Evolutionary conservation across 1,140 invertebrate genomes (phyloP), one percentile per base, ranked within the genome.

Genomic region (Hestina assimilis): DNA sequence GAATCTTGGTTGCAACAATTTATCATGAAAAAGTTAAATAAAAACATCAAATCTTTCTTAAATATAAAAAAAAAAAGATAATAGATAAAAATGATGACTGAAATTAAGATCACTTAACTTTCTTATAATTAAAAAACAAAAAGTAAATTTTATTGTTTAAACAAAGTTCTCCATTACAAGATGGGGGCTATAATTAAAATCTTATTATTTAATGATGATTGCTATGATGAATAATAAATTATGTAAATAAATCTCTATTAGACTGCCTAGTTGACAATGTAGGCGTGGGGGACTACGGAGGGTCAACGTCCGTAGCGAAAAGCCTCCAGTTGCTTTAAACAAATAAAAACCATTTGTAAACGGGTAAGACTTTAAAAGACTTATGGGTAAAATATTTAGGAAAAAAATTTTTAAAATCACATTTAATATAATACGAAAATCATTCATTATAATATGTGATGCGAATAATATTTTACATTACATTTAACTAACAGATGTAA

Each of bases 241-340:
- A 40, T 47, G 47, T 57, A 51, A 52, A 52, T 42, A 35, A 20
- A 21, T 35, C 46, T 58, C 43, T 58, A 35, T 63, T 54, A 54
- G 33, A 52, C 45, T 24, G 46, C 28, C 21, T n/a, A 43, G 31
- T 43, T 47, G 53, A 55, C 53, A 55, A 47, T 29, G 23, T 55
- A 31, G 33, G 31, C 24, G 53, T 46, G 53, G 41, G 53, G n/a
- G 53, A 38, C 9, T 35, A 29, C 15, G 12, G 46, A 48, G 23
- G 63, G 54, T 66, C 63, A 66, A 66, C 40, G 63, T 46, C 55
- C 63, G 45, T 35, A 29, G 15, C 20, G 40, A 41, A 51, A 62
- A 63, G 59, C 59, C 59, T 63, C 42, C 59, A 52, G 38, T 54
- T 38, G 45, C 42, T 43, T 46, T 53, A 58, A 59, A 63, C 50